These are phyloP conservation scores for Sebastes cheni DNA, from an alignment of 2,797 vertebrate genomes.

Conservation along the genomic window DNA sequence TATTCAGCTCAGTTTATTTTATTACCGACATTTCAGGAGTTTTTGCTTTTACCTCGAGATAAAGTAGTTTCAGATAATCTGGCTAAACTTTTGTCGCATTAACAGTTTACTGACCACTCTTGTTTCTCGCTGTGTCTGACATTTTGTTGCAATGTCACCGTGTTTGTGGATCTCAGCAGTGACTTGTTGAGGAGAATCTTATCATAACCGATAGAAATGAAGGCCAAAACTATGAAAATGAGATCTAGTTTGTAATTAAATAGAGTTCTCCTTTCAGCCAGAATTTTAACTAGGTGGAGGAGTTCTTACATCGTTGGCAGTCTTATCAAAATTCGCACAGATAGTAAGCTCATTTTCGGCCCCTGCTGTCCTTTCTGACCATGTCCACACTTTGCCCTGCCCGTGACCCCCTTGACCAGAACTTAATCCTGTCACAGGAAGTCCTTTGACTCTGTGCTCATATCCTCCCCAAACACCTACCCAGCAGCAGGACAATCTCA, in stretches of 20 bases:
- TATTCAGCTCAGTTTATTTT: not conserved
- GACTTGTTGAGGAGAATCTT: not conserved
- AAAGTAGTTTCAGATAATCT: too few species aligned
- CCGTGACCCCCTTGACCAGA: not conserved
- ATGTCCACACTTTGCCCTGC: constrained; percentile 1
- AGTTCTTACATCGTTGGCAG: not conserved
- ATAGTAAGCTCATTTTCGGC: not conserved
- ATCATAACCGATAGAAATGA: not conserved
- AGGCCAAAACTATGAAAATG: not conserved
- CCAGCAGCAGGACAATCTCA: constrained; percentile 36
- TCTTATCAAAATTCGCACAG: not conserved
- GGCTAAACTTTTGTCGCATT: not conserved
- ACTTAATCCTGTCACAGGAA: constrained; percentile 47
- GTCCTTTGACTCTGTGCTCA: constrained; percentile 17
- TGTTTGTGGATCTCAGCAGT: not conserved
- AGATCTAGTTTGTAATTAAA: too few species aligned
- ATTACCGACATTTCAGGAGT: too few species aligned
- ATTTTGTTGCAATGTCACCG: not conserved
- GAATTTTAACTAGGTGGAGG: not conserved
- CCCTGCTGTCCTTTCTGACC: not conserved
- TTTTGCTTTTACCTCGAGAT: too few species aligned
- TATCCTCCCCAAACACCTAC: constrained; percentile 2
- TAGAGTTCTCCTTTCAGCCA: not conserved
- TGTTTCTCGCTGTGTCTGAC: not conserved
- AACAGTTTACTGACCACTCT: not conserved